Evolutionary conservation across 2,888 invertebrate species (phyloP).

Genomic region (Cataglyphis rosenhaueri): DNA sequence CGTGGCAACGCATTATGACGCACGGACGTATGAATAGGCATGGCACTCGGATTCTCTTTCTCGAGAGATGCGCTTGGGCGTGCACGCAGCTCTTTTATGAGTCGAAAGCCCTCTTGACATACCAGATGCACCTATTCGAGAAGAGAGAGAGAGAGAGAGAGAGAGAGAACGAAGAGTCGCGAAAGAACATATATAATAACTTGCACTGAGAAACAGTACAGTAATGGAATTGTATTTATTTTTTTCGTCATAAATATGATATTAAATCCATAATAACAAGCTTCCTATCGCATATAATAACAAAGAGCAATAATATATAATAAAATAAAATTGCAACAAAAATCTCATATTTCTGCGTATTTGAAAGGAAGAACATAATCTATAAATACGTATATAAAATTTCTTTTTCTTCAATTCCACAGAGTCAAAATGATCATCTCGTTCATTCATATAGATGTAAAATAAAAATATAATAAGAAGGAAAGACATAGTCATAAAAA

Average conservation of each 20-base stretch:
- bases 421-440: not conserved
- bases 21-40: slow-evolving; percentile 70
- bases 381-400: not conserved
- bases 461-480: not conserved
- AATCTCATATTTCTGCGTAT: not conserved
- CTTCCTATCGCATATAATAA: not conserved
- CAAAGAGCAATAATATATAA: not conserved
- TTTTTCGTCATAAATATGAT: not conserved
- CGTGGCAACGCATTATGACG: slow-evolving; percentile 67
- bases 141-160: slow-evolving; percentile 7
- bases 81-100: slow-evolving; percentile 69
- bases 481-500: not conserved
- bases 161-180: slow-evolving; percentile 52
- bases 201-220: not conserved
- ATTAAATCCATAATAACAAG: not conserved
- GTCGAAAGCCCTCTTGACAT: slow-evolving; percentile 64
- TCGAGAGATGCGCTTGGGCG: slow-evolving; percentile 69
- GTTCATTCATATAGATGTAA: not conserved
- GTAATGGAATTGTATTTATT: not conserved
- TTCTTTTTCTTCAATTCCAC: not conserved
- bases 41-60: slow-evolving; percentile 63
- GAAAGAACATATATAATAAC: slow-evolving; percentile 22
- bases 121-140: slow-evolving; percentile 64
- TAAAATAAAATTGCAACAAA: not conserved
- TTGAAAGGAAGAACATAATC: not conserved